phyloP scores from a whole-genome alignment of 1,140 invertebrate species.

The Bombyx mandarina region DNA sequence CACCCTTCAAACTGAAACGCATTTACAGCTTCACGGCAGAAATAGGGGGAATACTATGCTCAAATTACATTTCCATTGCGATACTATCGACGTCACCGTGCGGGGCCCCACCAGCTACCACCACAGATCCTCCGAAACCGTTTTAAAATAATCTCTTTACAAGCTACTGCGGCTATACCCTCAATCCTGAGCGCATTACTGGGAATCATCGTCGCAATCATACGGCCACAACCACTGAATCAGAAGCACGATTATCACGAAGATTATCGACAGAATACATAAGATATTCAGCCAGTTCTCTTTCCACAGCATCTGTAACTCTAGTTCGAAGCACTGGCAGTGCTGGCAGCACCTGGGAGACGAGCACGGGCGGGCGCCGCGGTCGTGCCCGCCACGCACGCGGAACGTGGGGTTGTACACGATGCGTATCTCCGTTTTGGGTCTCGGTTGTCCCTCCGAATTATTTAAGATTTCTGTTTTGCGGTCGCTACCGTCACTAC shows the following conservation, averaged over 20 bases:
- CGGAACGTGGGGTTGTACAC: conserved; percentile 66
- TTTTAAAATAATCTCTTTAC: too few relatives aligned
- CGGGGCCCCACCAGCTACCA: too few relatives aligned
- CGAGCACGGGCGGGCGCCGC: conserved; percentile 42
- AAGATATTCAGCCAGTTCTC: conserved; percentile 62
- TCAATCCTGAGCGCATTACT: too few relatives aligned
- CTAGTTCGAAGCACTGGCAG: conserved; percentile 46
- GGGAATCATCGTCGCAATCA: conserved; percentile 18
- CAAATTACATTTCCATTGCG: too few relatives aligned
- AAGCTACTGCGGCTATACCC: too few relatives aligned
- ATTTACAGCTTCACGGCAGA: too few relatives aligned
- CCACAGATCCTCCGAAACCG: too few relatives aligned
- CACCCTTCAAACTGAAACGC: too few relatives aligned
- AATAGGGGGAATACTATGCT: too few relatives aligned
- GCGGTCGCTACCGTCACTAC: conserved; percentile 33
- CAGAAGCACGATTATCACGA: conserved; percentile 38
- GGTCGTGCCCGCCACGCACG: conserved; percentile 20
- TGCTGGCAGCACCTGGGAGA: conserved; percentile 45
- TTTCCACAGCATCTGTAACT: conserved; percentile 40
- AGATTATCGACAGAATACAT: conserved; percentile 40
- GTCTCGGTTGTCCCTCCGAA: conserved; percentile 24
- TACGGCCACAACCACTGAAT: conserved; percentile 40
- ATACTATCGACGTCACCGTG: too few relatives aligned
- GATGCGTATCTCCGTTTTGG: conserved; percentile 60
- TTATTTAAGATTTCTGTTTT: conserved; percentile 42